Percentiles rank a stretch among this genome's conserved stretches.
Evolutionary conservation across 2,797 vertebrate species (phyloP).

Genomic region (Hydrocynus forskahlii): DNA sequence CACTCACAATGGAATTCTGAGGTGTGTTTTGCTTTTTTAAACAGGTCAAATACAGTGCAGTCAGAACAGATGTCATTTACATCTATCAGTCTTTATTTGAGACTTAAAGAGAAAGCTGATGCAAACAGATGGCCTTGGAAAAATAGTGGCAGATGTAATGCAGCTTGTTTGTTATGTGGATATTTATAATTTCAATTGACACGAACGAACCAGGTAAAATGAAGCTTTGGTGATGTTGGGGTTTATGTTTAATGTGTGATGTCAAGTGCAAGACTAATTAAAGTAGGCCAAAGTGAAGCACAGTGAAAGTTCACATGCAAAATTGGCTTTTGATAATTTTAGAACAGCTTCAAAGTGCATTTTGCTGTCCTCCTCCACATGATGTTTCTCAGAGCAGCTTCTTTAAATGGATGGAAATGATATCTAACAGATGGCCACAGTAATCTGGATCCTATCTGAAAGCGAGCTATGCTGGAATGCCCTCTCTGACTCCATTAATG

Average conservation of each 20-base stretch:
- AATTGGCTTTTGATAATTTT: slow-evolving; percentile 28
- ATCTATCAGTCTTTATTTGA: neutral
- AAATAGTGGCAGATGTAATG: neutral
- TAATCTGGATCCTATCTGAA: slow-evolving; percentile 76
- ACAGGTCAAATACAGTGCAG: too few relatives aligned
- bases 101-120: neutral
- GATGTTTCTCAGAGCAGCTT: slow-evolving; percentile 53
- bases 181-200: neutral
- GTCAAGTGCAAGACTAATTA: slow-evolving; percentile 3
- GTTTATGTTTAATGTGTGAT: neutral
- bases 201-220: neutral
- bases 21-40: too few relatives aligned
- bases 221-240: neutral
- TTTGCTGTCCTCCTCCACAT: slow-evolving; percentile 27
- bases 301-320: slow-evolving; percentile 27
- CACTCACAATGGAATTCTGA: too few relatives aligned
- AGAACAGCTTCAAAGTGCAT: slow-evolving; percentile 22
- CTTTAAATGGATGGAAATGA: slow-evolving; percentile 69
- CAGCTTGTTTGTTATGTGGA: neutral
- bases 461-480: slow-evolving; percentile 54
- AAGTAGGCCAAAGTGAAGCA: slow-evolving; percentile 36
- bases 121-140: neutral
- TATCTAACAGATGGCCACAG: slow-evolving; percentile 72
- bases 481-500: slow-evolving; percentile 42
- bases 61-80: too few relatives aligned